Conservation (phyloP, 2,113 vertebrate genomes). For the Limanda limanda region DNA sequence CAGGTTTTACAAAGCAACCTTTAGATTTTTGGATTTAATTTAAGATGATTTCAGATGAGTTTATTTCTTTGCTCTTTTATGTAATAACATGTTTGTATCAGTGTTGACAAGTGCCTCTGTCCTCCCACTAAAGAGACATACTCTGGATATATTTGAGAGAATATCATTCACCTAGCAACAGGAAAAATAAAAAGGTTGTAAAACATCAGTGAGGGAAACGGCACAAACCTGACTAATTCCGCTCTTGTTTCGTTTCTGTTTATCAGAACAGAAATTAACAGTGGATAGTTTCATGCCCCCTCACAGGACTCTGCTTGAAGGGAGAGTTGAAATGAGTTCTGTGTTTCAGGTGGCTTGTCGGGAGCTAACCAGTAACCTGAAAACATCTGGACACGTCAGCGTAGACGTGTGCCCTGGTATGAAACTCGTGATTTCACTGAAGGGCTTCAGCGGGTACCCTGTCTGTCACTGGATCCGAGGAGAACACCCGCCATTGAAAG, state of each 20-base stretch:
- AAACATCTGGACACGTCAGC: constrained; percentile 18
- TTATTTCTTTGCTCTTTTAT: too few species aligned
- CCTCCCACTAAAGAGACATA: too few species aligned
- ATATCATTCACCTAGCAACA: neutral
- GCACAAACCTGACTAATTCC: neutral
- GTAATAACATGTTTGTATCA: too few species aligned
- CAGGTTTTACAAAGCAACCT: too few species aligned
- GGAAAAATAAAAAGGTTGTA: constrained; percentile 12
- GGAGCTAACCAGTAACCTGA: constrained; percentile 17
- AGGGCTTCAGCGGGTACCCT: constrained; percentile 9
- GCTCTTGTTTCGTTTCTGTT: constrained; percentile 27
- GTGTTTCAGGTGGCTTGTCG: constrained; percentile 59
- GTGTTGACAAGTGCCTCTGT: too few species aligned
- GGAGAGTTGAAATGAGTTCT: neutral
- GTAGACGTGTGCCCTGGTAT: constrained; percentile 39
- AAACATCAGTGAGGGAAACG: constrained; percentile 9
- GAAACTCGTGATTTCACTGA: constrained; percentile 60
- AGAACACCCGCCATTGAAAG: neutral
- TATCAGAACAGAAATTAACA: neutral
- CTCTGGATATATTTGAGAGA: neutral
- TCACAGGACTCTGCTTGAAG: neutral
- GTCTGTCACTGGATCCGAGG: constrained; percentile 50
- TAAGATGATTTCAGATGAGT: too few species aligned
- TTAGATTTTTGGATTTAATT: too few species aligned
- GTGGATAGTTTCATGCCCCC: neutral